phyloP scores from a whole-genome alignment of 2,113 vertebrate genomes.

The Zootoca vivipara region DNA sequence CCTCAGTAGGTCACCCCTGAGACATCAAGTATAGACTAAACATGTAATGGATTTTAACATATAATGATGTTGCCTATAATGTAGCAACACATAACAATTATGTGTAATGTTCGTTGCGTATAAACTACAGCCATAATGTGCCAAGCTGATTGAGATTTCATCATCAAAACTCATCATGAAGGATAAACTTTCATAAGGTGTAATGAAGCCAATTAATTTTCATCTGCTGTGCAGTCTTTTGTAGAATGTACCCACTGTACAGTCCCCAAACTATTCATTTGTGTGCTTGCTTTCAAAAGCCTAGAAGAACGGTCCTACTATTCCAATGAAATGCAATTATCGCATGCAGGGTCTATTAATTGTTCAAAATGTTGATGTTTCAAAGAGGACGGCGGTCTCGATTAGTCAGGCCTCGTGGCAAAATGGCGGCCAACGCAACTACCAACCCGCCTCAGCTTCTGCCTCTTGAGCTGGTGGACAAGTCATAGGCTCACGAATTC shows the following conservation, averaged over 20 bases:
- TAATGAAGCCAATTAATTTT: slow-evolving; percentile 26
- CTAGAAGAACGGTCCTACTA: not conserved
- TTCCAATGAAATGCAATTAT: not conserved
- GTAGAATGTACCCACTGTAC: not conserved
- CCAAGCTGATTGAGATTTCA: slow-evolving; percentile 27
- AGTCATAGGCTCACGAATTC: no score
- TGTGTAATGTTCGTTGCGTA: slow-evolving; percentile 17
- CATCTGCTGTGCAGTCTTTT: not conserved
- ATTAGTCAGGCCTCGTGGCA: no score
- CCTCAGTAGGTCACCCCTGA: slow-evolving; percentile 8
- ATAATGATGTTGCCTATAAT: slow-evolving; percentile 15
- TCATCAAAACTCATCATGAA: slow-evolving; percentile 25
- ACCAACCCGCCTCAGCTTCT: no score
- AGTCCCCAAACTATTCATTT: not conserved
- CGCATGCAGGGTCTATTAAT: not conserved
- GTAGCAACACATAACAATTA: slow-evolving; percentile 22
- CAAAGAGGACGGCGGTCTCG: no score
- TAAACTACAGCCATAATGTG: slow-evolving; percentile 13
- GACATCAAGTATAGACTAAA: slow-evolving; percentile 5
- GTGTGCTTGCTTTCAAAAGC: not conserved
- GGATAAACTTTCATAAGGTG: slow-evolving; percentile 12
- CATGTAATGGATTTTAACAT: slow-evolving; percentile 13
- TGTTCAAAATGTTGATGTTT: not conserved
- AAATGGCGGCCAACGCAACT: no score
- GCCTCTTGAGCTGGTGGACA: no score